phyloP scores from a whole-genome alignment of 2,888 invertebrate genomes.

The Macrophya alboannulata region DNA sequence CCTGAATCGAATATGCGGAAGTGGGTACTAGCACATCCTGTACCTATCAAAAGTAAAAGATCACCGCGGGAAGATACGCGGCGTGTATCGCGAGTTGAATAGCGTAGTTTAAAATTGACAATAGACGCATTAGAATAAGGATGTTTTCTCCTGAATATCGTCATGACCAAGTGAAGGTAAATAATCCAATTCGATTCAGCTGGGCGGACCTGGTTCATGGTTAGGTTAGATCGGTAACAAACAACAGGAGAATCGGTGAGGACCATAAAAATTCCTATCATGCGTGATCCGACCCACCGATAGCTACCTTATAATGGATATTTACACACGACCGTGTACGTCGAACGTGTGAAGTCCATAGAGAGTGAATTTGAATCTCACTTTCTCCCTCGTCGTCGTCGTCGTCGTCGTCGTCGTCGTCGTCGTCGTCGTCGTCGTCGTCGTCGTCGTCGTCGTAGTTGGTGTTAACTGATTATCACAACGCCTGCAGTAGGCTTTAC shows the following conservation, averaged over 20 bases:
- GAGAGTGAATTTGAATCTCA: conserved; percentile 67
- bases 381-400: conserved; percentile 68
- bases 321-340: conserved; percentile 52
- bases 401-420: conserved; percentile 60
- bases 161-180: not conserved
- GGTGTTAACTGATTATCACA: conserved; percentile 29
- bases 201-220: too few species aligned
- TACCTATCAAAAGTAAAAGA: not conserved
- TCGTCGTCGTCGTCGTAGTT: conserved; percentile 54
- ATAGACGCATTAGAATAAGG: conserved; percentile 1
- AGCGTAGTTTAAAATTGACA: not conserved
- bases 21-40: not conserved
- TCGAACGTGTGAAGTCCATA: conserved; percentile 57
- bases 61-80: not conserved
- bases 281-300: conserved; percentile 44
- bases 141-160: conserved; percentile 25
- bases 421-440: conserved; percentile 60
- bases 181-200: not conserved
- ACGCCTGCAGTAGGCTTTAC: conserved; percentile 11
- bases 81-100: not conserved
- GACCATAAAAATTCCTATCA: conserved; percentile 51
- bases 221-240: too few species aligned
- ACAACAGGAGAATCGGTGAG: too few species aligned
- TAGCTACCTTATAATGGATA: conserved; percentile 56
- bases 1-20: not conserved